These are phyloP conservation scores for Coranthus polyacanthus DNA, from an alignment of 2,797 vertebrate species.

Conservation along the genomic window DNA sequence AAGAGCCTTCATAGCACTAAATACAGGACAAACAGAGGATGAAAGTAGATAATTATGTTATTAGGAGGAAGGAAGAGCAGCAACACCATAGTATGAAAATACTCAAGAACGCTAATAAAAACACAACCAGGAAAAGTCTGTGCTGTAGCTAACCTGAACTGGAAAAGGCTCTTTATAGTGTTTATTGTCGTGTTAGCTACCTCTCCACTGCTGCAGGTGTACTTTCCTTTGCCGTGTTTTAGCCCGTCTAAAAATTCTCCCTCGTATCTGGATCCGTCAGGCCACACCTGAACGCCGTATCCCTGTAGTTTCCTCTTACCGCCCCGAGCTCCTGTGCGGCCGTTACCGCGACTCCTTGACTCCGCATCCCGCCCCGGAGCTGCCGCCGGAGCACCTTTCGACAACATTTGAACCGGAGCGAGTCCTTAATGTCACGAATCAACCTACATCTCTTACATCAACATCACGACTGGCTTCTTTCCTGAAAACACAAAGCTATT, in stretches of 20 bases:
- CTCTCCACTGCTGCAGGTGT: slow-evolving; percentile 71
- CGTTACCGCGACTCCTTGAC: rapidly evolving
- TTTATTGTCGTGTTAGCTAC: slow-evolving; percentile 33
- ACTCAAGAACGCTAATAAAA: too few relatives aligned
- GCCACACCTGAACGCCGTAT: slow-evolving; percentile 80
- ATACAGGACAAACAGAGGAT: slow-evolving; percentile 30
- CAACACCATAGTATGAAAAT: too few relatives aligned
- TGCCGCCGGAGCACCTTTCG: slow-evolving; percentile 8
- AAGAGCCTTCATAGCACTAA: slow-evolving; percentile 88
- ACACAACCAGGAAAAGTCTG: too few relatives aligned
- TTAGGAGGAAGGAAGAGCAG: too few relatives aligned
- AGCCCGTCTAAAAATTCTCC: slow-evolving; percentile 82
- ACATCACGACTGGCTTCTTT: not conserved
- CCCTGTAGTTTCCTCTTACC: not conserved
- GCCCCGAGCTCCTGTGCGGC: not conserved
- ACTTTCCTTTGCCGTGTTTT: slow-evolving; percentile 85
- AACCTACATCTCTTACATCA: not conserved
- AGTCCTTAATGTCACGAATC: too few relatives aligned
- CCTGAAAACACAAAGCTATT: rapidly evolving
- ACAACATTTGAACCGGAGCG: slow-evolving; percentile 22
- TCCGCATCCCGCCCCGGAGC: not conserved
- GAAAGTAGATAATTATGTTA: not conserved
- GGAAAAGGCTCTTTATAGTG: too few relatives aligned
- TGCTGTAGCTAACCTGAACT: too few relatives aligned
- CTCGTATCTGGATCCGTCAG: slow-evolving; percentile 86